Evolutionary conservation across 2,113 vertebrate genomes (phyloP).

Genomic region (Puntigrus tetrazona): DNA sequence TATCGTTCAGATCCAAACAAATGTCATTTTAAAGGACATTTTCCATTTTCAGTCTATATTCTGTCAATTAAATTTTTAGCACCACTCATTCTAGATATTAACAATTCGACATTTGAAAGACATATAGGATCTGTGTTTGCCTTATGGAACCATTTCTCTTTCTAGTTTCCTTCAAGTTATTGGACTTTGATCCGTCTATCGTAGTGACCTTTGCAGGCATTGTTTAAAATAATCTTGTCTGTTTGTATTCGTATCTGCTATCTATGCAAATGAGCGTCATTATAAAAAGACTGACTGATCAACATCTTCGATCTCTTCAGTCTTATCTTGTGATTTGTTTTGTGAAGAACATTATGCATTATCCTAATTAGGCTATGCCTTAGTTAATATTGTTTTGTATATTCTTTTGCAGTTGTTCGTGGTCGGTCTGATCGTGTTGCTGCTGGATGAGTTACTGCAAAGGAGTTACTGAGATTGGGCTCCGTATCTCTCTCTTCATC

Average conservation of each 20-base stretch:
- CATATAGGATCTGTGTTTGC: not conserved
- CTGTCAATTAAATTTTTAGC: not conserved
- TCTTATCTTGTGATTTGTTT: not conserved
- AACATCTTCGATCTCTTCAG: not conserved
- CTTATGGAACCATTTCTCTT: not conserved
- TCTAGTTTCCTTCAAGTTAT: not conserved
- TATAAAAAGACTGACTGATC: not conserved
- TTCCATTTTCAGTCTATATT: not conserved
- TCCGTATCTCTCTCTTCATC: conserved; percentile 98
- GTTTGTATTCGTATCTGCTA: not conserved
- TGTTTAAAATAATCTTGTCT: not conserved
- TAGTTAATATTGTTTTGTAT: not conserved
- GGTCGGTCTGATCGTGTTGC: conserved; percentile 93
- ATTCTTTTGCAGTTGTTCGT: conserved; percentile 87
- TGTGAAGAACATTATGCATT: not conserved
- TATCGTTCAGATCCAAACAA: not conserved
- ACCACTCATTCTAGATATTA: too few species aligned
- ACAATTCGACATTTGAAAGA: too few species aligned
- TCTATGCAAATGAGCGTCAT: not conserved
- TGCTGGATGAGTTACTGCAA: conserved; percentile 95
- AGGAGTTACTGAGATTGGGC: conserved; percentile 95
- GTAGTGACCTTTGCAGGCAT: not conserved
- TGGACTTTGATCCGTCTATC: not conserved
- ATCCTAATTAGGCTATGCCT: not conserved
- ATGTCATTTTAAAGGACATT: not conserved